phyloP scores from a whole-genome alignment of 2,797 vertebrate genomes.

The Vireo griseus region DNA sequence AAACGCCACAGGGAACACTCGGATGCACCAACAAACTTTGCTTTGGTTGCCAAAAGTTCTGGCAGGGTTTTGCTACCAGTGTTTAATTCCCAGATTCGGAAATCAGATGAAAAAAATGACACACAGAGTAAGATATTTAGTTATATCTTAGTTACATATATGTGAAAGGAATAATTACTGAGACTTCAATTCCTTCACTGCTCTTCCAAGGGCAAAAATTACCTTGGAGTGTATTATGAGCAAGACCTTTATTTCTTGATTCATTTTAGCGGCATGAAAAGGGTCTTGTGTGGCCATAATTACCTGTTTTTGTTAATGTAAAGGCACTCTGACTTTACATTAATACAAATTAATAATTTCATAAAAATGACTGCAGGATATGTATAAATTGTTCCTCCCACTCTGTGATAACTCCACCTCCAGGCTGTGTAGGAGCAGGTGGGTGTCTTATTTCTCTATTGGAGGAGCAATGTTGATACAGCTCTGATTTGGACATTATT shows the following conservation, averaged over 20 bases:
- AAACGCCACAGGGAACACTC: background rate
- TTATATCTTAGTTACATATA: background rate
- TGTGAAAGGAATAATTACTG: background rate
- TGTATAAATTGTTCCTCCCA: background rate
- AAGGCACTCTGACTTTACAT: background rate
- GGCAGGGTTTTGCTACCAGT: background rate
- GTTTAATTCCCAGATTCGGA: background rate
- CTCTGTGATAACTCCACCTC: background rate
- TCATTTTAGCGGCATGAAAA: background rate
- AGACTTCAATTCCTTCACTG: background rate
- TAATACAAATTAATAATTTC: no score
- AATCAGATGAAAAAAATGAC: background rate
- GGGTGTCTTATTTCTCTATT: background rate
- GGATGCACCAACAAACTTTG: background rate
- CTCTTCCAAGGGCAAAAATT: background rate
- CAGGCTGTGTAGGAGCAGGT: rapidly evolving
- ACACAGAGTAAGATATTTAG: rapidly evolving
- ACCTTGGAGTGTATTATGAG: background rate
- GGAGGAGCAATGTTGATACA: background rate
- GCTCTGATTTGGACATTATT: background rate
- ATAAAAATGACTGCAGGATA: background rate
- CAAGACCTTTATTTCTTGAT: background rate
- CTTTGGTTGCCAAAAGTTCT: background rate
- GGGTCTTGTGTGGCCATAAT: background rate
- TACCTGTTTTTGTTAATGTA: background rate